phyloP scores from a whole-genome alignment of 1,140 invertebrate species.

The Bombus impatiens region DNA sequence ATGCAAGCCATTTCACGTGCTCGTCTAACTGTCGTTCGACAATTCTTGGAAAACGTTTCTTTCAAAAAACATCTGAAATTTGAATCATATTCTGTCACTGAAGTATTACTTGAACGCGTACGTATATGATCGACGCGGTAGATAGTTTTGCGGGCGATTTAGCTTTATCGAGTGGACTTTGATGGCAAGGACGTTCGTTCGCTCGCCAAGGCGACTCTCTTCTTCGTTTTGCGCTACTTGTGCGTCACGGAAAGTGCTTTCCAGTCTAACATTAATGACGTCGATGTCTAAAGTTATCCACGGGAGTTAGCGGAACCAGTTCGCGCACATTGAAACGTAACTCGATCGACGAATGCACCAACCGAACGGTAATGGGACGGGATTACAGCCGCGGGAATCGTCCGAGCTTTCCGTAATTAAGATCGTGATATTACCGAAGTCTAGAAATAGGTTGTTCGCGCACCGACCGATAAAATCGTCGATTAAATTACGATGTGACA shows the following conservation, averaged over 20 bases:
- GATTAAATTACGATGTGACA: neutral
- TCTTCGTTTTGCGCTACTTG: constrained; percentile 36
- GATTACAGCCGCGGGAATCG: neutral
- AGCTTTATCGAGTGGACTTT: neutral
- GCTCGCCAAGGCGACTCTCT: neutral
- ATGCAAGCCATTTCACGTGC: neutral
- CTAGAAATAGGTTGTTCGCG: neutral
- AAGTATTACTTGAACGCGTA: neutral
- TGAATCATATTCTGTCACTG: neutral
- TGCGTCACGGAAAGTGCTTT: constrained; percentile 44
- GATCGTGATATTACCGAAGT: neutral
- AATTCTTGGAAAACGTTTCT: neutral
- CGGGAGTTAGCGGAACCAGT: constrained; percentile 37
- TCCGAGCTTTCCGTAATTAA: constrained; percentile 18
- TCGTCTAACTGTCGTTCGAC: neutral
- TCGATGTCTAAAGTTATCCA: constrained; percentile 30
- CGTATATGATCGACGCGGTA: neutral
- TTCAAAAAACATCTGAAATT: neutral
- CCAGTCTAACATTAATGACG: constrained; percentile 34
- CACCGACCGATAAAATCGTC: neutral
- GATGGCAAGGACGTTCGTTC: constrained; percentile 25
- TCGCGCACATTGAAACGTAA: neutral
- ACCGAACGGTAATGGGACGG: constrained; percentile 12
- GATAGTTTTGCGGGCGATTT: neutral
- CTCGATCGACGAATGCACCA: constrained; percentile 8